Base-by-base conservation (phyloP, 2,888 invertebrate species). In the Epinotia nisella region DNA sequence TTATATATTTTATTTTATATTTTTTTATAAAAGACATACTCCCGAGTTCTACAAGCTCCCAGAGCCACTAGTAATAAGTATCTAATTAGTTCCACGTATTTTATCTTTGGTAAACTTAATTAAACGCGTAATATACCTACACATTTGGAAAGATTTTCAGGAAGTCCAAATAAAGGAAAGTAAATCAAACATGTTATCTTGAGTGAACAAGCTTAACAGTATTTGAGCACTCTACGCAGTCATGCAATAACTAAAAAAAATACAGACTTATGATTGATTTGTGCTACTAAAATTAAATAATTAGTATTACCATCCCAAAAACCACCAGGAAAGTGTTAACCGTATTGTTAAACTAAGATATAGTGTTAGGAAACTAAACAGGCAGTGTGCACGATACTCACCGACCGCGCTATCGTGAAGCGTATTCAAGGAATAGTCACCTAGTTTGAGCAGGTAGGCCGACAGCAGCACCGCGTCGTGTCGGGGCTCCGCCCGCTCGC, bases 401-500 rank as follows among this genome's bases (percentile, higher is more conserved):
- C 93, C 91, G 85, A 83, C 82, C 73, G 69, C 73, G 87, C 86
- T 85, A 87, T 91, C 89, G 85, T 89, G 90, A 89, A 92, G 91
- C 88, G 90, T 87, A 92, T 92, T 90, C 88, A 92, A 89, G 83
- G 89, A 86, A 92, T 92, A 92, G 84, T 92, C 93, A 94, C 94
- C 94, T 94, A 94, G 86, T 93, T 94, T 94, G 86, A 91, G 90
- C 87, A 94, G 92, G 90, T 94, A 94, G 78, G 93, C 91, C 72
- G 93, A 93, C 80, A 94, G 86, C 78, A 94, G 87, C 76, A 93
- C 88, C 58, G 92, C 92, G 75, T 94, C 93, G 75, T 91, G 92
- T 53, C 91, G 81, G 61, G 91, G 89, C 75, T 92, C 92, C 85
- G 85, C 84, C 70, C 86, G 89, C 72, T 87, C 88, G 64, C 87